Evolutionary conservation across 2,113 vertebrate genomes (phyloP).

Genomic region (Paratilapia polleni): DNA sequence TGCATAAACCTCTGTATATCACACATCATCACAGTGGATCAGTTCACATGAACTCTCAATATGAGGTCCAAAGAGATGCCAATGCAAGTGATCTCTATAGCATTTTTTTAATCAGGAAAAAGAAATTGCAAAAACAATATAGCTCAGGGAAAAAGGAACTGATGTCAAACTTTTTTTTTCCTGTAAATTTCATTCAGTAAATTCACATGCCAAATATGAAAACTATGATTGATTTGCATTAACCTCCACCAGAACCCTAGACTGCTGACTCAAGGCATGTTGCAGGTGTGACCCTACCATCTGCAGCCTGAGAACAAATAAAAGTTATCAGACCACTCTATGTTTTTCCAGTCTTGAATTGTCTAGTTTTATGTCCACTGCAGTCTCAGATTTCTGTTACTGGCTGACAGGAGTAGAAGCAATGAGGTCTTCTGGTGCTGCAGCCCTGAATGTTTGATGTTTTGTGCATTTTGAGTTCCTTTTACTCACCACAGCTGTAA

Average conservation of each 20-base stretch:
- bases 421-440: not conserved
- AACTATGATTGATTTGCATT: not conserved
- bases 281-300: no score
- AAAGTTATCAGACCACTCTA: rapidly evolving
- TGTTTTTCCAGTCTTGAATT: not conserved
- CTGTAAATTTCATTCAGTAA: rapidly evolving
- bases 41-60: no score
- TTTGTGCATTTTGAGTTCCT: not conserved
- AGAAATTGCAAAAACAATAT: no score
- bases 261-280: no score
- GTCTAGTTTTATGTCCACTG: rapidly evolving
- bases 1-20: no score
- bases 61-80: no score
- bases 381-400: not conserved
- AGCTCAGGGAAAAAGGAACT: not conserved
- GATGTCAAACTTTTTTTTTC: not conserved
- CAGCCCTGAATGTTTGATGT: not conserved
- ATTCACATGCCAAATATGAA: not conserved
- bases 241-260: no score
- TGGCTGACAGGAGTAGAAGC: not conserved
- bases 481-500: not conserved
- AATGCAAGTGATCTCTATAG: no score
- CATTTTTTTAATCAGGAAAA: no score
- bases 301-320: no score
- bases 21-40: no score